Evolutionary conservation across 2,113 vertebrate species (phyloP).

Genomic region (Leptobrachium ailaonicum): DNA sequence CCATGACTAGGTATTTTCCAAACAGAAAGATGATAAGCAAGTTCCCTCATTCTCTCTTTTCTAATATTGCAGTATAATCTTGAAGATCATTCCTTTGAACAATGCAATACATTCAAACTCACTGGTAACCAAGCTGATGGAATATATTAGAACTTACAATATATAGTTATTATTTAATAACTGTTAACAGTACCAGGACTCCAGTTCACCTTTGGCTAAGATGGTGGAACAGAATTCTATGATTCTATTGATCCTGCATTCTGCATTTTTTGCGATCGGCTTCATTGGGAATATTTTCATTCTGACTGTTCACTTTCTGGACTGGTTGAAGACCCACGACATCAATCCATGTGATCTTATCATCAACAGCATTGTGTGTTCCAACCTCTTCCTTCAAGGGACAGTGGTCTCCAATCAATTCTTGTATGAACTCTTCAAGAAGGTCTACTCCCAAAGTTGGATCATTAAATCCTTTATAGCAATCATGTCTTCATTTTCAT

Average conservation of each 20-base stretch:
- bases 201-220: not conserved
- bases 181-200: not conserved
- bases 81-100: not conserved
- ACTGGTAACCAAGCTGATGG: not conserved
- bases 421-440: not conserved
- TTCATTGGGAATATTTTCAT: constrained; percentile 46
- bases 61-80: not conserved
- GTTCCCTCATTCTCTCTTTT: not conserved
- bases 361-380: constrained; percentile 48
- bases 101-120: not conserved
- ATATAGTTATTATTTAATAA: not conserved
- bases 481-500: constrained; percentile 8
- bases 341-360: constrained; percentile 37
- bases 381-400: constrained; percentile 50
- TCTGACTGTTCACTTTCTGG: constrained; percentile 7
- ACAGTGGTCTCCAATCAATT: constrained; percentile 42
- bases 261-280: not conserved
- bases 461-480: not conserved
- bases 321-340: constrained; percentile 49
- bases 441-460: constrained; percentile 1
- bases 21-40: not conserved
- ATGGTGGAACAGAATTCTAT: not conserved
- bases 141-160: not conserved
- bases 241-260: not conserved
- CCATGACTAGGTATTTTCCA: no score